Percentiles rank a stretch among this genome's conserved stretches.
Evolutionary conservation across 1,140 invertebrate species (phyloP).

Genomic region (Dendroctonus valens): DNA sequence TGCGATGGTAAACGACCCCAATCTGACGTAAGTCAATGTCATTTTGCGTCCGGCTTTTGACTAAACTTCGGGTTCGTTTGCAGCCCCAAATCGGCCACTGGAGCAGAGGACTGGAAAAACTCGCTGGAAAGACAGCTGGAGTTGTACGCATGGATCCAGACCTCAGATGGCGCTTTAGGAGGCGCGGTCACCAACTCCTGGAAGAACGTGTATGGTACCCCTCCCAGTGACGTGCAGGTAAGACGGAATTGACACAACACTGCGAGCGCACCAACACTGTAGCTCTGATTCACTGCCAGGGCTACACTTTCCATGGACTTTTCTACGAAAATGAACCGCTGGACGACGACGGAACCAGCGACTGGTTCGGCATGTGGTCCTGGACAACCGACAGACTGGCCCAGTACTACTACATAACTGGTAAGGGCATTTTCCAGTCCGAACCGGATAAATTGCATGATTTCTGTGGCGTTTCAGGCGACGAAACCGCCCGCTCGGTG

Average conservation of each 20-base stretch:
- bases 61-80: no score
- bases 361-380: conserved; percentile 31
- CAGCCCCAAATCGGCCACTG: conserved; percentile 22
- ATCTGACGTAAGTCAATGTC: conserved; percentile 15
- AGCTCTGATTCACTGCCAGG: not conserved
- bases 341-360: conserved; percentile 15
- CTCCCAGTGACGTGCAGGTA: conserved; percentile 16
- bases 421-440: not conserved
- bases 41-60: not conserved
- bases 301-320: conserved; percentile 30
- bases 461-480: conserved; percentile 1
- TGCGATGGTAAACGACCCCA: conserved; percentile 28
- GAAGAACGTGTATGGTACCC: conserved; percentile 25
- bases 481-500: conserved; percentile 9
- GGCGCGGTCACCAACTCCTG: conserved; percentile 31
- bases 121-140: conserved; percentile 29
- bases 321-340: conserved; percentile 29
- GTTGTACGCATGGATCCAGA: conserved; percentile 28
- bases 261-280: not conserved
- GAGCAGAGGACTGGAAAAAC: conserved; percentile 21
- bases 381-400: conserved; percentile 30
- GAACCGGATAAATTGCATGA: not conserved
- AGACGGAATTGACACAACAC: not conserved
- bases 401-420: conserved; percentile 31
- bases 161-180: conserved; percentile 16